phyloP scores from a whole-genome alignment of 1,140 invertebrate genomes.

The Magallana angulata region DNA sequence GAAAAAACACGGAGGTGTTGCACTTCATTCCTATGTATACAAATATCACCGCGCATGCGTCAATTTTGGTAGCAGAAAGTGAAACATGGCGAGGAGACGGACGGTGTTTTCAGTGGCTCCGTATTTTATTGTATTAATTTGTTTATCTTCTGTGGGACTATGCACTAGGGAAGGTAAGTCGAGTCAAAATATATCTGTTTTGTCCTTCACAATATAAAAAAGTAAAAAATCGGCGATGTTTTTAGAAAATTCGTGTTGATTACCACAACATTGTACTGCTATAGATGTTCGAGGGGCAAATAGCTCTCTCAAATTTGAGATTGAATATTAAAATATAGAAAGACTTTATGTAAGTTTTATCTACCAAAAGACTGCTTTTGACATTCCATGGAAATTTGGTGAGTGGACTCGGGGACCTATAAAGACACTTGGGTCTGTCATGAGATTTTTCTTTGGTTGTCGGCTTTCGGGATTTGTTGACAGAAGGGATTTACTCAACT shows the following conservation, averaged over 20 bases:
- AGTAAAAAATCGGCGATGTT: neutral
- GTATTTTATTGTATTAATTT: conserved; percentile 35
- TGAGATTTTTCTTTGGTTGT: neutral
- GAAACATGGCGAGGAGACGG: conserved; percentile 33
- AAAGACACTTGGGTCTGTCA: neutral
- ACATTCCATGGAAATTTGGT: no score
- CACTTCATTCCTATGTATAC: conserved; percentile 35
- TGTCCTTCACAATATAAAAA: neutral
- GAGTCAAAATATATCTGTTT: neutral
- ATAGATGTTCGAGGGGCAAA: no score
- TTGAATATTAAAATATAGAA: no score
- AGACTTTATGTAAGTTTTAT: no score
- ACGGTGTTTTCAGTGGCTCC: conserved; percentile 34
- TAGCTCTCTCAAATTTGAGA: no score
- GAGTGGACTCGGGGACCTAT: no score
- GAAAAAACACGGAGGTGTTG: conserved; percentile 13
- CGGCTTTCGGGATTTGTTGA: conserved; percentile 36
- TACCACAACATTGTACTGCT: neutral
- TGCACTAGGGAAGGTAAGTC: conserved; percentile 22
- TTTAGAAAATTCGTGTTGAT: neutral
- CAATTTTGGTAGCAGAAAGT: conserved; percentile 22
- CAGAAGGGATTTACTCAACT: conserved; percentile 35
- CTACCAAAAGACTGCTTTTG: no score
- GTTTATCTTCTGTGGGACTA: conserved; percentile 12
- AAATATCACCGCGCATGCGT: conserved; percentile 5